phyloP scores from a whole-genome alignment of 2,113 vertebrate genomes.

The Dasyornis broadbenti region DNA sequence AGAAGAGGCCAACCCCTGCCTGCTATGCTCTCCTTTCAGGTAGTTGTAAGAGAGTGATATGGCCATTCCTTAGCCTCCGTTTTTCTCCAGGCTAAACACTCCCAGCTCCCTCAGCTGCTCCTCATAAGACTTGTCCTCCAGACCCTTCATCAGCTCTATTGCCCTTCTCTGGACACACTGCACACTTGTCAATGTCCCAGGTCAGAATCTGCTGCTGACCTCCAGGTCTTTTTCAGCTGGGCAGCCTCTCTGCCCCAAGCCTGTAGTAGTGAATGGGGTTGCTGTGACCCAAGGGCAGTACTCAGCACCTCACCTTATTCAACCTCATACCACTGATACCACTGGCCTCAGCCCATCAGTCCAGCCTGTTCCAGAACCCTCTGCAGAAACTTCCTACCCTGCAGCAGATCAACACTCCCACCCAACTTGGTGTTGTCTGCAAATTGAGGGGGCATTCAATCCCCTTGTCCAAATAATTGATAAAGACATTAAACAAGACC shows the following conservation, averaged over 20 bases:
- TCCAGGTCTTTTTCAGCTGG: fast-evolving
- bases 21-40: background rate
- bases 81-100: background rate
- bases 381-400: background rate
- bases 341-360: background rate
- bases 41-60: background rate
- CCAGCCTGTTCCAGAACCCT: background rate
- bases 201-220: background rate
- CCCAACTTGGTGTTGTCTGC: fast-evolving
- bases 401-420: background rate
- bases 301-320: background rate
- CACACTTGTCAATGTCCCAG: background rate
- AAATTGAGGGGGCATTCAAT: background rate
- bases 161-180: background rate
- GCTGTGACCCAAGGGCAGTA: background rate
- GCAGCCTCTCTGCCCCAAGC: background rate
- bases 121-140: background rate
- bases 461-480: background rate
- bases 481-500: background rate
- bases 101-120: background rate
- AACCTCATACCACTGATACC: background rate
- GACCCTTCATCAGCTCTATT: background rate
- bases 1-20: fast-evolving
- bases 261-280: no score
- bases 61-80: background rate